Percentiles rank a stretch among this genome's conserved stretches.
Conservation (phyloP, 2,888 invertebrate genomes). For the Drosophila sordidapex region DNA sequence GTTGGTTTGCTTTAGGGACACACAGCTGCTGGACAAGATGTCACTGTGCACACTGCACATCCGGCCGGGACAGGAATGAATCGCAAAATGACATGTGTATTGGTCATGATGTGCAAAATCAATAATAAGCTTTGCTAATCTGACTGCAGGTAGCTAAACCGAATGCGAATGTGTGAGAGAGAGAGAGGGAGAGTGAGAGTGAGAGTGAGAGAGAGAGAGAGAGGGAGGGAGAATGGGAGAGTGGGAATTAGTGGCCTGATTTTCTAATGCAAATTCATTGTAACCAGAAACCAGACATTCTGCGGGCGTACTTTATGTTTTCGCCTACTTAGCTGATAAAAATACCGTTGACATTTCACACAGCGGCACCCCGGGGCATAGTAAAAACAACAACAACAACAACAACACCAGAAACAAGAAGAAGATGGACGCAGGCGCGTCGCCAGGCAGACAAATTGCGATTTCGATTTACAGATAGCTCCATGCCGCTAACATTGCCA, state of each 20-base stretch:
- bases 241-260: not conserved
- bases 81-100: constrained; percentile 21
- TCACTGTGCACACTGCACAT: constrained; percentile 51
- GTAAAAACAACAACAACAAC: constrained; percentile 13
- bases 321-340: constrained; percentile 61
- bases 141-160: constrained; percentile 11
- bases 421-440: constrained; percentile 15
- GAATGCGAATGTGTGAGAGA: not conserved
- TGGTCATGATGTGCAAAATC: constrained; percentile 65
- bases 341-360: constrained; percentile 76
- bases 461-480: constrained; percentile 37
- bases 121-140: constrained; percentile 57
- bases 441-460: constrained; percentile 18
- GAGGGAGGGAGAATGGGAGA: not conserved
- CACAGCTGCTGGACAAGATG: constrained; percentile 42
- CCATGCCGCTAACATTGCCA: constrained; percentile 26
- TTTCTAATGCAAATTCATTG: constrained; percentile 5
- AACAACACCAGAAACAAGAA: constrained; percentile 1
- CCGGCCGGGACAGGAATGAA: constrained; percentile 36
- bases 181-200: not conserved
- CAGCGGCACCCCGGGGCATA: constrained; percentile 27
- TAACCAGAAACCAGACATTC: constrained; percentile 23
- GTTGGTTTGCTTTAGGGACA: constrained; percentile 1
- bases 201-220: not conserved
- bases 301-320: constrained; percentile 31